Conservation (phyloP, 2,113 vertebrate genomes). For the Syrrhaptes paradoxus region DNA sequence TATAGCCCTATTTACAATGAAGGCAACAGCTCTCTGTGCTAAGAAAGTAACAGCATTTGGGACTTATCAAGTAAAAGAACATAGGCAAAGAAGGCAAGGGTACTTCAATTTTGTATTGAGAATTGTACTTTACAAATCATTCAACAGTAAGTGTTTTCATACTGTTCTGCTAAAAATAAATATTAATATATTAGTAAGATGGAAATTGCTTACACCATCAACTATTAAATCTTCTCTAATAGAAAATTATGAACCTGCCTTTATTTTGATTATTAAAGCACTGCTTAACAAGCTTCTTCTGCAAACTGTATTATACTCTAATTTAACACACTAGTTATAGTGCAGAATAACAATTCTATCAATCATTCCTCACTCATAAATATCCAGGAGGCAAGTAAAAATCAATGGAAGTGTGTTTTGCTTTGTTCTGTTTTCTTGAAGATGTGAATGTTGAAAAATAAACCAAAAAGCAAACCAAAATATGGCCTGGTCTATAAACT, state of each 20-base stretch:
- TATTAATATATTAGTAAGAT: neutral
- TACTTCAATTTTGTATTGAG: neutral
- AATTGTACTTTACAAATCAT: neutral
- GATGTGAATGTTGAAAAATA: neutral
- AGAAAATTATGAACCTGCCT: neutral
- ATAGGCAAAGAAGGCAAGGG: neutral
- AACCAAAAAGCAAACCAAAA: neutral
- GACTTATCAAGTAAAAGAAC: neutral
- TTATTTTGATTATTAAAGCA: slow-evolving; percentile 4
- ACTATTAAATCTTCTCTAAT: neutral
- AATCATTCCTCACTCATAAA: neutral
- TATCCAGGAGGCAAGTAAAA: neutral
- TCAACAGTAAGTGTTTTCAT: neutral
- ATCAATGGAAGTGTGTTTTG: neutral
- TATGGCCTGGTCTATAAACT: neutral
- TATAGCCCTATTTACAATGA: neutral
- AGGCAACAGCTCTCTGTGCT: neutral
- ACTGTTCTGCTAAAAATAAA: neutral
- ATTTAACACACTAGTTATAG: neutral
- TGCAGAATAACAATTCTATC: neutral
- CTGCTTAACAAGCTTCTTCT: neutral
- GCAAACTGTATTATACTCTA: neutral
- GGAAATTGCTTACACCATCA: neutral
- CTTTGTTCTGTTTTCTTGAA: neutral
- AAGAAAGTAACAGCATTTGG: neutral